Evolutionary conservation across 2,113 vertebrate genomes (phyloP), one percentile per base, ranked within the genome.

Genomic region (Malurus elegans): DNA sequence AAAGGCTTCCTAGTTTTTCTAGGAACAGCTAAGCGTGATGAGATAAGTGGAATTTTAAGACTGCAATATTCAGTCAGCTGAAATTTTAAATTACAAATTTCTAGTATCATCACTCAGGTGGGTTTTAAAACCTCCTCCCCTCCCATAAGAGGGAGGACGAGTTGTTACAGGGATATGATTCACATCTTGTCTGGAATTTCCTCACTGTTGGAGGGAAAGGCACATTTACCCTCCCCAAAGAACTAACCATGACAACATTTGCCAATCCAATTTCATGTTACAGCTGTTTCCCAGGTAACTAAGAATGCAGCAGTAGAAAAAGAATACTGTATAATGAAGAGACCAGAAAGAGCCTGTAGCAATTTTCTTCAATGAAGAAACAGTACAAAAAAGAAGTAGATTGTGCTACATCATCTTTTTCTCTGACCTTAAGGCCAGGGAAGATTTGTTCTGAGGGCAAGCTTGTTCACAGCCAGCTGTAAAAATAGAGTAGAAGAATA

Each of bases 271-370:
- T 84, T 48, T 60, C 32, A 67, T 79, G 80, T 86, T 74, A 60
- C 36, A 47, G 44, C 72, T 36, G 81, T 95, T 92, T 84, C 88
- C 91, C 57, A 84, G 93, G 76, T 79, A 93, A 73, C 86, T 65
- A 31, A 53, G 38, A 50, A 50, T 38, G 56, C 38, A 90, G 56
- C 12, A 6, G 31, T 38, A 64, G 60, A 53, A 82, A 72, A 62
- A 67, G 48, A 50, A 48, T 32, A 8, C 54, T 53, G 25, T 25
- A 16, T 76, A 47, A 32, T 20, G 48, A 62, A 51, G 71, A 81
- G 42, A 74, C 54, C 34, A 28, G 82, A 69, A 34, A 53, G 54
- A 42, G 20, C 38, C 20, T 28, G 7, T 40, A 72, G 76, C 32
- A 64, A 7, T 32, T 73, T 45, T 73, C 31, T 69, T 44, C 34